Base-by-base conservation (phyloP, 2,888 invertebrate species). In the Latheticus oryzae region DNA sequence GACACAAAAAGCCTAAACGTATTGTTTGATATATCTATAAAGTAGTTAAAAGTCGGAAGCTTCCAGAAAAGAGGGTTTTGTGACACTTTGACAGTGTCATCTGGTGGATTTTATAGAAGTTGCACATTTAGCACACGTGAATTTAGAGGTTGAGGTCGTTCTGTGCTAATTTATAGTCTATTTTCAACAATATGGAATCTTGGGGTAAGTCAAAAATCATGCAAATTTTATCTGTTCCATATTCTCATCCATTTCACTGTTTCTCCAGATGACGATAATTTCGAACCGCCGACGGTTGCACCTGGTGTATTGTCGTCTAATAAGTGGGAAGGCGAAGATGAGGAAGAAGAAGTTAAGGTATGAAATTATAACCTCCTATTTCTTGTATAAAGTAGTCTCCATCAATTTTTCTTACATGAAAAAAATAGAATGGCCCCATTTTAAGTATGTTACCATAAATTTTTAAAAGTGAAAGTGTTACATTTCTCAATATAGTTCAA, bases 241-340 rank as follows among this genome's bases (percentile, higher is more conserved):
- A 19, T 19, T 19, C 4, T 5, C 21, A 5, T 19, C 5, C 21
- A 19, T 19, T 19, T 19, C 5, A 5, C 9, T 28, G 13, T 8
- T 32, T 3, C 67, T 83, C 63, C 81, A 88, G 90, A 90, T 80
- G 85, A 86, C 73, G 87, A 89, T 71, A 86, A 87, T 77, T 87
- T 88, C 77, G 87, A 88, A 73, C 84, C 85, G 61, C 85, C 86
- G 80, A 79, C 84, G 67, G 82, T 85, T 71, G 81, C 84, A 78
- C 82, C 82, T 76, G 81, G 84, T 79, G 79, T 82, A 77, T 79
- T 61, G 9, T 75, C 73, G 62, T 68, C 82, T 57, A 90, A 89
- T 81, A 91, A 87, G 84, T 93, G 93, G 93, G 91, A 90, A 78
- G 93, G 92, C 71, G 93, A 93, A 75, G 93, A 93, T 78, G 92